Evolutionary conservation across 30 jellyfish, hydroid and myxozoan species (phyloP), one percentile per base, ranked within the genome.

Genomic region (Hydra vulgaris): DNA sequence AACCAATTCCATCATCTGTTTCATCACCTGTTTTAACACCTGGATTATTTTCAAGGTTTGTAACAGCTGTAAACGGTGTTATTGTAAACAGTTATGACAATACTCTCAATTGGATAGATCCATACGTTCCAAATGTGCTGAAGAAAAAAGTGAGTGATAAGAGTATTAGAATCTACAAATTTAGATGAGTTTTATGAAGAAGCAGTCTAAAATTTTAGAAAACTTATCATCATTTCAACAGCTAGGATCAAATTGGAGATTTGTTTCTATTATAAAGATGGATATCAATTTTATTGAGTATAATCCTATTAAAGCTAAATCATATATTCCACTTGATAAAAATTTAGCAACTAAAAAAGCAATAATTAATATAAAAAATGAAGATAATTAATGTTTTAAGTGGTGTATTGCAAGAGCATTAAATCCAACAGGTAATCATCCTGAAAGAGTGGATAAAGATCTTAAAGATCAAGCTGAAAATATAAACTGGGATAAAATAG

Each of bases 361-460:
- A 23, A 73, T 23, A 75, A 73, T 73, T 73, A 73, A 73, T 27
- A 73, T 73, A 27, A 7, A 73, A 27, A 73, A 73, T 73, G 53
- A 21, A 25, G 71, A 18, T 18, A 27, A 73, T 8, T 5, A 73
- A 23, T 25, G 81, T 18, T 73, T 73, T 18, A 21, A 19, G 8
- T 73, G 81, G 61, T 73, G 81, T 73, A 74, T 73, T 18, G 74
- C 81, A 1, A 73, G 81, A 73, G 81, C 81, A 7, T 73, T 73
- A 17, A 20, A 73, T 73, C 74, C 74, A 8, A 27, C 8, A 73
- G 15, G n/a, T n/a, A 23, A 25, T 73, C 55, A 73, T 18, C 67
- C 74, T 1, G 81, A 73, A 73, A 23, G 81, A 20, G 16, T 68
- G 7, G 25, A 20, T 15, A 79, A 79, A 53, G 75, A n/a, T 5